Conservation (phyloP, 1,140 invertebrate species). For the Portunus trituberculatus region DNA sequence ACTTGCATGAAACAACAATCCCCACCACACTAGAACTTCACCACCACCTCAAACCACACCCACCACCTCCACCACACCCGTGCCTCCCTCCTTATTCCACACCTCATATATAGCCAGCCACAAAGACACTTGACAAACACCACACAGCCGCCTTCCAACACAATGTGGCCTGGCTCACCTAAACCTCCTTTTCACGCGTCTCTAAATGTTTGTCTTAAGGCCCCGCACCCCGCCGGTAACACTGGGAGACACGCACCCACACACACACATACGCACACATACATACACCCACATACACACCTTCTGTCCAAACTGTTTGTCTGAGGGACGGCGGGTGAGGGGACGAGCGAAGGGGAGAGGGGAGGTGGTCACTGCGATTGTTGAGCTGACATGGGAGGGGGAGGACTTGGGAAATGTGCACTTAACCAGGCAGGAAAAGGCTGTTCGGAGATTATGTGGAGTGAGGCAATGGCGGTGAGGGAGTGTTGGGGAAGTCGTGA, state of each 20-base stretch:
- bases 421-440: not conserved
- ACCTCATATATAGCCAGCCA: not conserved
- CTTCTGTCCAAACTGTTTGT: slow-evolving; percentile 54
- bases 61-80: not conserved
- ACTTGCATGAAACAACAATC: not conserved
- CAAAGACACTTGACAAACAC: slow-evolving; percentile 22
- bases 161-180: not conserved
- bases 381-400: slow-evolving; percentile 3
- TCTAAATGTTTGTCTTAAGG: slow-evolving; percentile 53
- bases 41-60: not conserved
- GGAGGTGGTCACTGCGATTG: not conserved
- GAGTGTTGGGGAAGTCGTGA: not conserved
- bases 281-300: slow-evolving; percentile 26
- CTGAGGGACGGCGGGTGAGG: not conserved
- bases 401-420: not conserved
- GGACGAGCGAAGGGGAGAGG: not conserved
- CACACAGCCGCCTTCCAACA: not conserved
- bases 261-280: slow-evolving; percentile 4
- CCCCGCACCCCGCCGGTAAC: not conserved
- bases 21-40: not conserved
- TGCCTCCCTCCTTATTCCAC: not conserved
- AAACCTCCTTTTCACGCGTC: slow-evolving; percentile 28
- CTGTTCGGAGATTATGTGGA: slow-evolving; percentile 6
- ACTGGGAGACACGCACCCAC: slow-evolving; percentile 46
- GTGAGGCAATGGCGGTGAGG: slow-evolving; percentile 23